phyloP scores from a whole-genome alignment of 2,888 invertebrate genomes.

The Eupithecia inturbata region DNA sequence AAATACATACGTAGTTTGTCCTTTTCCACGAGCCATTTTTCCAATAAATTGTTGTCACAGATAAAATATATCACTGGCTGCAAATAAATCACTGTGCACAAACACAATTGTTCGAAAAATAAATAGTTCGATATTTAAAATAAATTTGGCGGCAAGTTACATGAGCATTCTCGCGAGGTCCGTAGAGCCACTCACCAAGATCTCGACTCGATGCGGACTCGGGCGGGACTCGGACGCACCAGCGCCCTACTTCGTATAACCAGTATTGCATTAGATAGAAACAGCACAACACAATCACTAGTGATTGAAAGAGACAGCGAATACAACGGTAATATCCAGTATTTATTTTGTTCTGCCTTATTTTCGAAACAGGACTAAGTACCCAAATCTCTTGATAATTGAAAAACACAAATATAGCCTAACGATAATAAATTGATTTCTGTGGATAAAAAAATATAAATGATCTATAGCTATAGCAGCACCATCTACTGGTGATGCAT shows the following conservation, averaged over 20 bases:
- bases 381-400: background rate
- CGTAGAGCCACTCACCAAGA: conserved; percentile 79
- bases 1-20: conserved; percentile 65
- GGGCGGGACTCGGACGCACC: conserved; percentile 55
- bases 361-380: background rate
- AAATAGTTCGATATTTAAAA: conserved; percentile 59
- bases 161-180: conserved; percentile 78
- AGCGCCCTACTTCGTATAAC: conserved; percentile 80
- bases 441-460: conserved; percentile 18
- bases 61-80: conserved; percentile 53
- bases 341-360: conserved; percentile 3
- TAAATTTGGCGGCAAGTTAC: conserved; percentile 77
- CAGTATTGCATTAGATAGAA: conserved; percentile 75
- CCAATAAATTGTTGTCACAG: conserved; percentile 54
- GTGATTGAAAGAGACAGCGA: conserved; percentile 56
- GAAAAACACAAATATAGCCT: background rate
- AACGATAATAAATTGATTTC: background rate
- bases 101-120: conserved; percentile 54
- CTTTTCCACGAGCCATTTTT: conserved; percentile 72
- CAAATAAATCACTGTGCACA: conserved; percentile 57
- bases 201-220: conserved; percentile 69
- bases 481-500: conserved; percentile 34
- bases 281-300: conserved; percentile 52
- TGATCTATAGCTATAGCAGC: conserved; percentile 35
- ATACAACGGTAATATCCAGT: conserved; percentile 27